Base-by-base conservation (phyloP, 2,113 vertebrate species). In the Pycnonotus jocosus region DNA sequence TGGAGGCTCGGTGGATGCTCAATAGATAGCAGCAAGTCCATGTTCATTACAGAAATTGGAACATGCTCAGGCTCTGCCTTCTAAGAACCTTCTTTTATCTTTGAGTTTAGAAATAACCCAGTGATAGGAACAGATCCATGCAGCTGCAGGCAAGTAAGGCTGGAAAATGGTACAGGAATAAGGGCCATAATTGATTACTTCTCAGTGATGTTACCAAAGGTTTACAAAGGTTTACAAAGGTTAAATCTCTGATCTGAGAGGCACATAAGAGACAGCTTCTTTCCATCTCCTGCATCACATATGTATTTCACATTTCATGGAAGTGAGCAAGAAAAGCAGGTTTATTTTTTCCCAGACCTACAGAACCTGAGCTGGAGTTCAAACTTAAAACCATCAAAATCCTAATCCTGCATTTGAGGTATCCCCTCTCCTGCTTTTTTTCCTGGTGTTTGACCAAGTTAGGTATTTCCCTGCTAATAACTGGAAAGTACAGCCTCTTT, bases 11-110 rank as follows among this genome's bases (percentile, higher is more conserved):
- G 17, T 9, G 50, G 31, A 5, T 11, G 22, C 50, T 88, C 82
- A 51, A 51, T 6, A 51, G 60, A 48, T 4, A 86, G 92, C 25
- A 92, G 76, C 24, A 37, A 92, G 72, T 45, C 88, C 60, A 27
- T 25, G 69, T 35, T 88, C 86, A 5, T 60, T 86, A 38, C 53
- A 86, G 72, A 86, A 83, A 92, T 2, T 53, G 48, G 65, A 92
- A 74, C 45, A 42, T 18, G 53, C 31, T 80, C 58, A 47, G 85
- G 50, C 20, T 88, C 80, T 90, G 56, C 48, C 76, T 93, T 94
- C 83, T 61, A 23, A 86, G 78, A 93, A 33, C 17, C 33, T 68
- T 48, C 45, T 90, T 93, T 96, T 35, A 70, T 78, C 68, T 95
- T 42, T 64, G 37, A 40, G 25, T 58, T 93, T 70, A 88, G 68